Evolutionary conservation across 2,797 vertebrate genomes (phyloP).

Genomic region (Trachops cirrhosus): DNA sequence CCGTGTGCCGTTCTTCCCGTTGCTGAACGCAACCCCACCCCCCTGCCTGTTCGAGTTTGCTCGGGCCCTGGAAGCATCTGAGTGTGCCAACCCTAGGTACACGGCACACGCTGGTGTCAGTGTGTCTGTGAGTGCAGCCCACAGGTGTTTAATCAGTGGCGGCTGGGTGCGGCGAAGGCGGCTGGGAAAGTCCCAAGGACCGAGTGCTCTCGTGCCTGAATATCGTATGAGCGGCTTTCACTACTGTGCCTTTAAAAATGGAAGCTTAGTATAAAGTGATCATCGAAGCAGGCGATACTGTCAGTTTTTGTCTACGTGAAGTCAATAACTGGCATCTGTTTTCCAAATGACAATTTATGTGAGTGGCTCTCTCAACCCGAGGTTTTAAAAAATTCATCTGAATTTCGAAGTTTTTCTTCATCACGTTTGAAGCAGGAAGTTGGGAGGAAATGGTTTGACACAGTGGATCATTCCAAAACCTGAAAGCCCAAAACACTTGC

Average conservation of each 20-base stretch:
- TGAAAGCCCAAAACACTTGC: background rate
- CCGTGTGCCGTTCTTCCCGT: fast-evolving
- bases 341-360: background rate
- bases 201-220: fast-evolving
- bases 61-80: background rate
- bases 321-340: background rate
- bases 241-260: background rate
- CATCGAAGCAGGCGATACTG: background rate
- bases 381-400: background rate
- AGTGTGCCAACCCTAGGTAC: background rate
- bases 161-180: fast-evolving
- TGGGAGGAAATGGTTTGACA: background rate
- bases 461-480: too few species aligned
- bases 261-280: background rate
- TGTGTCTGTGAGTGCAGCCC: too few species aligned
- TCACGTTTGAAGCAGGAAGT: background rate
- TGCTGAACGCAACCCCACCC: fast-evolving
- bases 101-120: background rate
- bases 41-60: background rate
- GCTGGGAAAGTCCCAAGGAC: background rate
- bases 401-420: background rate
- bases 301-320: background rate
- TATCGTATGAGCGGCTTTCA: background rate
- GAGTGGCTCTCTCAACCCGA: background rate
- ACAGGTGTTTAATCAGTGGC: background rate